Evolutionary conservation across 2,113 vertebrate genomes (phyloP), one percentile per base, ranked within the genome.

Genomic region (Pedetes capensis): DNA sequence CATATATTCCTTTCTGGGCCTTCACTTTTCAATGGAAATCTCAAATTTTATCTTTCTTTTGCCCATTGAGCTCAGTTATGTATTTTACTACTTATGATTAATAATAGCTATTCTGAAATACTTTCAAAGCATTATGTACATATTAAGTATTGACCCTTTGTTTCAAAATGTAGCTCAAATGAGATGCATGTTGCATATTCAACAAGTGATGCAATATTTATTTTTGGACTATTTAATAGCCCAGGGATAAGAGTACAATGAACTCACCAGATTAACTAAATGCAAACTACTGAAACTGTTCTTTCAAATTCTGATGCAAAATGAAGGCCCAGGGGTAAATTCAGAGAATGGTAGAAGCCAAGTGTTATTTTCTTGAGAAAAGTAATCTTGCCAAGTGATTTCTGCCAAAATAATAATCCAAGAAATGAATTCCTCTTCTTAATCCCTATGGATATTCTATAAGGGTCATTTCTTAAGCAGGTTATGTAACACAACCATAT

Each of bases 341-440:
- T 8, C 29, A 75, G 74, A 83, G 39, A 87, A 51, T 44, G 23
- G 44, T 47, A 34, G 47, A 32, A 93, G 64, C 57, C 44, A 61
- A 39, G 47, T 12, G 17, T 37, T n/a, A 53, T 69, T 72, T 87
- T 92, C 93, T 57, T n/a, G 32, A 93, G 53, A 94, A 53, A 20
- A n/a, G 88, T 95, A 92, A 79, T 87, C 34, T n/a, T n/a, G n/a
- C 63, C 23, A 74, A 87, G 23, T 59, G 42, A 79, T 79, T 93
- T 75, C 92, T 96, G 61, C 68, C 85, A 82, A 94, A 93, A 93
- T 90, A 63, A 55, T 74, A 93, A 84, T 32, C 63, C 42, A 89
- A 66, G 44, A 86, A 92, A 57, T 74, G 86, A 57, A 89, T 88
- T 55, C 75, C 22, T 16, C 79, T 34, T 72, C 49, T 37, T 66